Conservation (phyloP, 2,888 invertebrate species). For the Listrodromus nycthemerus region DNA sequence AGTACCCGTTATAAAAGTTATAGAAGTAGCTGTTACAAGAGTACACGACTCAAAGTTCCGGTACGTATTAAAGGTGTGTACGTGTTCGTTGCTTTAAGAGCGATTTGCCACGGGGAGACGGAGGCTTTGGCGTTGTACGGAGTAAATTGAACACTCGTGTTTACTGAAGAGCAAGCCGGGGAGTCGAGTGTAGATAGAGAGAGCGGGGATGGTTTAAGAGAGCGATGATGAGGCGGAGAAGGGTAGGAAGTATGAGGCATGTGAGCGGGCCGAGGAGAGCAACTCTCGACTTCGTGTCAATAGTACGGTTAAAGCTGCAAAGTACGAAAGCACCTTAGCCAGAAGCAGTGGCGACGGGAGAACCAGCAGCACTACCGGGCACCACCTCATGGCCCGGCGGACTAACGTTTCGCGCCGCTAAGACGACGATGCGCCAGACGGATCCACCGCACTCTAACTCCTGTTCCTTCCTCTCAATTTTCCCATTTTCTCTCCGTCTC, state of each 20-base stretch:
- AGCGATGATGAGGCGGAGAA: constrained; percentile 19
- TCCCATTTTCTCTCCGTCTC: neutral
- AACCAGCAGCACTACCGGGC: constrained; percentile 30
- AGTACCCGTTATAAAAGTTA: too few species aligned
- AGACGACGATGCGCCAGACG: constrained; percentile 60
- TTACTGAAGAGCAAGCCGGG: constrained; percentile 65
- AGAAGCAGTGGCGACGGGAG: constrained; percentile 14
- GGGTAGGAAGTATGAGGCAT: constrained; percentile 61
- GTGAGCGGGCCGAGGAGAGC: constrained; percentile 48
- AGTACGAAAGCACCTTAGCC: constrained; percentile 72
- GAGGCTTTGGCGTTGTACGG: constrained; percentile 60
- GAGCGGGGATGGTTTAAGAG: constrained; percentile 50
- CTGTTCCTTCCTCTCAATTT: constrained; percentile 35
- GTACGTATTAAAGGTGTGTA: neutral
- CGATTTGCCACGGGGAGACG: constrained; percentile 60
- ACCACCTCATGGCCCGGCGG: constrained; percentile 28
- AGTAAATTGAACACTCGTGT: constrained; percentile 69
- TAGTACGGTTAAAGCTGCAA: constrained; percentile 72
- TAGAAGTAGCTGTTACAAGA: constrained; percentile 3
- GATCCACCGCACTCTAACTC: constrained; percentile 58
- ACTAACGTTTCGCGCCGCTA: constrained; percentile 49
- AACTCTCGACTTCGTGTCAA: constrained; percentile 73
- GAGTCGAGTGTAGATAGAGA: constrained; percentile 55
- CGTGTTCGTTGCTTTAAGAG: constrained; percentile 46
- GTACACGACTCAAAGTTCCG: constrained; percentile 15